Base-by-base conservation (phyloP, 2,113 vertebrate genomes). In the Hypocryptadius cinnamomeus region DNA sequence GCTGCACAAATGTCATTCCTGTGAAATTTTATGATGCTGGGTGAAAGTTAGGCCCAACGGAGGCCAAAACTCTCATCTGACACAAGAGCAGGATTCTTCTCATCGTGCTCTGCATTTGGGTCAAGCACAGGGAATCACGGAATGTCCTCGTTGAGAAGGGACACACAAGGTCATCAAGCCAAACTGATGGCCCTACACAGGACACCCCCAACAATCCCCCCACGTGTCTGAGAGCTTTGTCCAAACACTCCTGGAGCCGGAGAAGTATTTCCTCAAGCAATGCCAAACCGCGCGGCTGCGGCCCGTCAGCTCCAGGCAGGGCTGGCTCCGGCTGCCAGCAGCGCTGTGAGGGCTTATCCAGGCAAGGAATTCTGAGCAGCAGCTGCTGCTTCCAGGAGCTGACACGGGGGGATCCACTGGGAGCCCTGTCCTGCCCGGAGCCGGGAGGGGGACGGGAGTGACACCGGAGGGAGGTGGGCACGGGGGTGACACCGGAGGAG, bases 291-390 rank as follows among this genome's bases (percentile, higher is more conserved):
- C 40, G 33, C 0, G 5, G 74, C 42, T 25, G 15, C 1, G 3
- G 35, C 31, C 70, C 15, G 18, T 2, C 33, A 9, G 59, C 87
- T 35, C 2, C 2, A 9, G 45, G 37, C 59, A 17, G 44, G 63
- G 76, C 27, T 16, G 79, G 48, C 61, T n/a, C 15, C 2, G 37
- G 31, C 56, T 44, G 10, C 14, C 68, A n/a, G 7, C 48, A 6
- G 78, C 6, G 2, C 1, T 3, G 8, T 0, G 14, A 19, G 9
- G 5, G 3, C 8, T 30, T 5, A 10, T 12, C 45, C 3, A 17
- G 39, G 15, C 84, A 27, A 31, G 72, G 31, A 44, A 39, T 30
- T 9, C 33, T 4, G 30, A 44, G n/a, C 60, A 2, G 47, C 35
- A 63, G 73, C 56, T 23, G 56, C 64, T 7, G 44, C 9, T 42